Percentiles rank a stretch among this genome's conserved stretches.
These are phyloP conservation scores for Zaprionus davidi DNA, from an alignment of 1,140 invertebrate genomes.

Conservation along the genomic window DNA sequence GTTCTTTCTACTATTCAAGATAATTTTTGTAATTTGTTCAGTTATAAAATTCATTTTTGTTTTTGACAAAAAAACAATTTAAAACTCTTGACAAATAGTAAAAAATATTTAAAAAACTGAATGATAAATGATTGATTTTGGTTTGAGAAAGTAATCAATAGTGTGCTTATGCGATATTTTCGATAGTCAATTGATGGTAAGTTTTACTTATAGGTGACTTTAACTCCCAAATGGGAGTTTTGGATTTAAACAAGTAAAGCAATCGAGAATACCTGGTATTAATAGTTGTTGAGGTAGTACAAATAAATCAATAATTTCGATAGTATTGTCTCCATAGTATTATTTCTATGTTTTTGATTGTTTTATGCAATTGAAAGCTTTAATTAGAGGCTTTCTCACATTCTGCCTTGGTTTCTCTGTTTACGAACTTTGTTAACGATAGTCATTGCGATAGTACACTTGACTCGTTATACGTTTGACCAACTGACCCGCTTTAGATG, in stretches of 20 bases:
- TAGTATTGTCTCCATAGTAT: not conserved
- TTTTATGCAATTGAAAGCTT: not conserved
- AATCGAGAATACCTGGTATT: not conserved
- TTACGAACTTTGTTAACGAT: constrained; percentile 1
- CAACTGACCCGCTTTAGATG: not conserved
- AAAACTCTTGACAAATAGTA: not conserved
- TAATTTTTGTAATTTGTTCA: not conserved
- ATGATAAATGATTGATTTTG: not conserved
- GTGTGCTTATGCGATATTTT: not conserved
- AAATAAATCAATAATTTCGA: not conserved
- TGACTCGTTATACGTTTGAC: not conserved
- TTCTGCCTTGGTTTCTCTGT: not conserved
- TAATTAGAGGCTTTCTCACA: not conserved
- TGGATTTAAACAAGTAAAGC: too few species aligned
- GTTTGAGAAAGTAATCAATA: not conserved
- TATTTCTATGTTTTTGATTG: not conserved
- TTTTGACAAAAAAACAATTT: too few species aligned
- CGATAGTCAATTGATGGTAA: not conserved
- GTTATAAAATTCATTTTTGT: not conserved
- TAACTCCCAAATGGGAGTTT: too few species aligned
- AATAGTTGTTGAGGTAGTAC: not conserved
- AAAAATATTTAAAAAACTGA: not conserved
- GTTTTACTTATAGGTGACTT: not conserved
- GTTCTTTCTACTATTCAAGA: not conserved
- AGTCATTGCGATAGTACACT: not conserved